Conservation (phyloP, 2,888 invertebrate genomes). For the Lasiommata megera region DNA sequence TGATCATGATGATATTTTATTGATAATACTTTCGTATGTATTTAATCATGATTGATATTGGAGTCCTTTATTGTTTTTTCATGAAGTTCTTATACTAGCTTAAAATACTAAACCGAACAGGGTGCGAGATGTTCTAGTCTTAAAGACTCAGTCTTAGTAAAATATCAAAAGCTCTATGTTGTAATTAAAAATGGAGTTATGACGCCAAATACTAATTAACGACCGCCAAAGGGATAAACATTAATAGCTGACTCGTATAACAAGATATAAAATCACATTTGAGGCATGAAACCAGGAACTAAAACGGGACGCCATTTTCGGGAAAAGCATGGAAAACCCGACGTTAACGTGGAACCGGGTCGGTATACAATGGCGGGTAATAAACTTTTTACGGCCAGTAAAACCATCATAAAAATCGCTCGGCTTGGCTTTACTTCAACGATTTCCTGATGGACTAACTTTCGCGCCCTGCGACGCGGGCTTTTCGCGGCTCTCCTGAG, state of each 20-base stretch:
- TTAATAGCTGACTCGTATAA: background rate
- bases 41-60: too few relatives aligned
- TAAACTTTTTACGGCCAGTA: slow-evolving; percentile 61
- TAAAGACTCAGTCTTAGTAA: too few relatives aligned
- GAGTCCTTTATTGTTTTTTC: too few relatives aligned
- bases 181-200: background rate
- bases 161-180: background rate
- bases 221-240: slow-evolving; percentile 4
- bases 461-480: slow-evolving; percentile 57
- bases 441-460: slow-evolving; percentile 71
- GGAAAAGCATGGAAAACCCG: slow-evolving; percentile 31
- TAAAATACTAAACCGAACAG: too few relatives aligned
- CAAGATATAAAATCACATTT: slow-evolving; percentile 8
- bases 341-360: slow-evolving; percentile 23
- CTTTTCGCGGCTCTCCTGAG: slow-evolving; percentile 71
- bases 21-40: too few relatives aligned
- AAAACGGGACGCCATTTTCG: slow-evolving; percentile 20
- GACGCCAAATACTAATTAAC: slow-evolving; percentile 8
- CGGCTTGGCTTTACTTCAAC: slow-evolving; percentile 59
- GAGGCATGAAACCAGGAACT: background rate
- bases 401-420: slow-evolving; percentile 64
- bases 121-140: too few relatives aligned
- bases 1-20: too few relatives aligned
- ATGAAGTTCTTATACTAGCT: too few relatives aligned
- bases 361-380: slow-evolving; percentile 36